Base-by-base conservation (phyloP, 2,113 vertebrate species). In the Ochotona curzoniae region DNA sequence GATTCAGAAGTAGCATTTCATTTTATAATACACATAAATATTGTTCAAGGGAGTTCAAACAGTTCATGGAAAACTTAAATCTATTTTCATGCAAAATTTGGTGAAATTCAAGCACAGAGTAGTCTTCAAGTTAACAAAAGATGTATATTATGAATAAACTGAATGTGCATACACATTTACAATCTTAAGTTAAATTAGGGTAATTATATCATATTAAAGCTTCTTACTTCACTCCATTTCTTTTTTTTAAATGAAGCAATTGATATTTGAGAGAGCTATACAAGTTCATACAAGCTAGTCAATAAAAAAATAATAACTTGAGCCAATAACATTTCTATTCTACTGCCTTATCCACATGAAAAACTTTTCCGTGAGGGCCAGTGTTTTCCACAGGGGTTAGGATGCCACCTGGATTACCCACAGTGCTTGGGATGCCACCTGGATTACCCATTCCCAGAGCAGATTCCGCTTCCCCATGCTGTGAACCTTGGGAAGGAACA, bases 121-220 rank as follows among this genome's bases (percentile, higher is more conserved):
- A 57, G 54, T 57, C 54, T 20, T 57, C 54, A 57, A 57, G 54
- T 20, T 15, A 14, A 57, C 18, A 57, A 18, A 57, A 57, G 54
- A 57, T 17, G 17, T 18, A 57, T 18, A 17, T 15, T 57, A 57
- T 57, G 17, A 57, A 57, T 57, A 57, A 57, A 78, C 30, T 63
- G 18, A 10, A 63, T 75, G 60, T 1, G 64, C 8, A 66, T 7
- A 71, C 4, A 81, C 7, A 61, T 23, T 75, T 23, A 80, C 15
- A n/a, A 38, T 51, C 38, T 66, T 85, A 63, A 90, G 3, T 94
- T 82, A 86, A 51, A 81, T 82, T 69, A 70, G 23, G 85, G 88
- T 63, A 79, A 32, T 88, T 30, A 57, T 57, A 57, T 57, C 2
- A 70, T 20, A 20, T 13, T 83, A 90, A 13, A 81, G 28, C 7